Conservation (phyloP, 1,140 invertebrate genomes). For the Drosophila erecta region DNA sequence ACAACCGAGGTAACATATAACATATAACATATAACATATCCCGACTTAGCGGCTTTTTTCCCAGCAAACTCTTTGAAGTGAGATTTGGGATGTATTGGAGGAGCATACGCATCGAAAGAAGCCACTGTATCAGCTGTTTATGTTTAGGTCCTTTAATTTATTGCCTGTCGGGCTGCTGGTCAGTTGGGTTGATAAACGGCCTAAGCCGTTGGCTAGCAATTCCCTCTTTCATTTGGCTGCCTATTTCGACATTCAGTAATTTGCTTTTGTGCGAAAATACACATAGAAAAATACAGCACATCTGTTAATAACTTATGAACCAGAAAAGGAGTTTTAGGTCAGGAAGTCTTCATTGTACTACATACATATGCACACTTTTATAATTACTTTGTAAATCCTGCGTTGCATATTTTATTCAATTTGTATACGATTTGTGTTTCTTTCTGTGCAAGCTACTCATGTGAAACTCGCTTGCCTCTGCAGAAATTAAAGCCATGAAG, state of each 20-base stretch:
- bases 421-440: neutral
- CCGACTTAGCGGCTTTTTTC: slow-evolving; percentile 40
- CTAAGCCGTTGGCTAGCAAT: slow-evolving; percentile 29
- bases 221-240: slow-evolving; percentile 25
- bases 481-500: slow-evolving; percentile 69
- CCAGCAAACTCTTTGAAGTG: slow-evolving; percentile 60
- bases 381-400: too few relatives aligned
- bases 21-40: slow-evolving; percentile 26
- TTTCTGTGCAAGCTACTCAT: neutral
- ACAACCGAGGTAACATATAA: slow-evolving; percentile 18
- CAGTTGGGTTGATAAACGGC: slow-evolving; percentile 62
- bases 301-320: too few relatives aligned
- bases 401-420: neutral
- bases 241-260: slow-evolving; percentile 28
- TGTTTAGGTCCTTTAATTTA: slow-evolving; percentile 56
- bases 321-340: too few relatives aligned
- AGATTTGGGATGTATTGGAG: slow-evolving; percentile 19
- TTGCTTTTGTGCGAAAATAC: slow-evolving; percentile 17
- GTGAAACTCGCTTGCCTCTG: slow-evolving; percentile 41
- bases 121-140: slow-evolving; percentile 26
- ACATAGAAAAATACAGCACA: neutral
- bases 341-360: too few relatives aligned
- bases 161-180: slow-evolving; percentile 55
- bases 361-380: too few relatives aligned
- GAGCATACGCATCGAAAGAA: slow-evolving; percentile 4